Conservation (phyloP, 2,797 vertebrate genomes). For the Holocentrus rufus region DNA sequence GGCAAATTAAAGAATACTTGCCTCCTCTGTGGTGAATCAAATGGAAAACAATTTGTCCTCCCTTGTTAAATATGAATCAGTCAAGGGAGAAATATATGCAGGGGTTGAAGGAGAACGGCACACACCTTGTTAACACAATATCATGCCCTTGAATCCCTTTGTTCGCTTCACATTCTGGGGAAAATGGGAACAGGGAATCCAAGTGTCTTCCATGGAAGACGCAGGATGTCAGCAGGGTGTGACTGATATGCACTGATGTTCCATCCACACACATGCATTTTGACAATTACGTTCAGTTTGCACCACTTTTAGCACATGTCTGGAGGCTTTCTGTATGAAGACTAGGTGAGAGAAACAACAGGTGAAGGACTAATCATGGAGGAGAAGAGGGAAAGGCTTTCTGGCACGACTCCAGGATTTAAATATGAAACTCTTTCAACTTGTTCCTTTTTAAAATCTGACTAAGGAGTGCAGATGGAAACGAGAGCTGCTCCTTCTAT, state of each 20-base stretch:
- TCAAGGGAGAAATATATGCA: background rate
- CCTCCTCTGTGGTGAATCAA: slow-evolving; percentile 13
- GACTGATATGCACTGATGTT: background rate
- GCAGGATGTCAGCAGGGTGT: background rate
- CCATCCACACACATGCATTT: background rate
- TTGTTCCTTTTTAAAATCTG: background rate
- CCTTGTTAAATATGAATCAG: slow-evolving; percentile 17
- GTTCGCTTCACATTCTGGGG: background rate
- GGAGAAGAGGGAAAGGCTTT: background rate
- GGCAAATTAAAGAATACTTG: slow-evolving; percentile 34
- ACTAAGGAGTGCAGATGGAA: background rate
- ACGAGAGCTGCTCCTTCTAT: background rate
- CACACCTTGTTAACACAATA: background rate
- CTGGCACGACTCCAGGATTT: background rate
- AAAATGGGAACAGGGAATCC: background rate
- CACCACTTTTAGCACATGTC: background rate
- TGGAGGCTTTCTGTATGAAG: background rate
- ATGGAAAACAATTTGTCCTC: slow-evolving; percentile 12
- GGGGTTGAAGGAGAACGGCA: slow-evolving; percentile 5
- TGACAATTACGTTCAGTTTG: background rate
- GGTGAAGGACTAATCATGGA: background rate
- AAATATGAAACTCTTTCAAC: background rate
- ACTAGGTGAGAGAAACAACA: background rate
- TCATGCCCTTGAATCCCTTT: background rate
- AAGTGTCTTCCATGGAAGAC: background rate